phyloP scores from a whole-genome alignment of 2,888 invertebrate genomes.

The Stenchaetothrips biformis region DNA sequence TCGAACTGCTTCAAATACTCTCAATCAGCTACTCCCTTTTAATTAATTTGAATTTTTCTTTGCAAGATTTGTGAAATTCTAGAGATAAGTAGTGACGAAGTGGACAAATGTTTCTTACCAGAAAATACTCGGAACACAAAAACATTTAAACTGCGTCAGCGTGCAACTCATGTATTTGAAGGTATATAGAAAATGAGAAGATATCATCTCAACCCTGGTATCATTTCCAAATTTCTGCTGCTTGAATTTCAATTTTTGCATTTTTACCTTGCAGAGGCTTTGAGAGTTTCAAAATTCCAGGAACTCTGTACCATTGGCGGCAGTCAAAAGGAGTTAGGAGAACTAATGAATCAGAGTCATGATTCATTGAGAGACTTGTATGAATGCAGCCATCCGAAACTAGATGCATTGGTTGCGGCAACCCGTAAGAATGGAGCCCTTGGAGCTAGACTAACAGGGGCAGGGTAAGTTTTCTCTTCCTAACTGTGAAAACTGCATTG shows the following conservation, averaged over 20 bases:
- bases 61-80: conserved; percentile 51
- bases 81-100: conserved; percentile 54
- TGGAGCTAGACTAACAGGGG: conserved; percentile 93
- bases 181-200: conserved; percentile 44
- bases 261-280: conserved; percentile 63
- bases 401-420: conserved; percentile 75
- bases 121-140: conserved; percentile 58
- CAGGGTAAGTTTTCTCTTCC: conserved; percentile 58
- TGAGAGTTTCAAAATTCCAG: conserved; percentile 74
- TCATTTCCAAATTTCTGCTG: conserved; percentile 20
- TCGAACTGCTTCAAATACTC: conserved; percentile 24
- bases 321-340: conserved; percentile 56
- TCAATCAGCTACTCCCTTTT: too few species aligned
- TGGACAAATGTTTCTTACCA: conserved; percentile 62
- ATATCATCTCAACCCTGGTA: conserved; percentile 25
- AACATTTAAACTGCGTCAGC: conserved; percentile 72
- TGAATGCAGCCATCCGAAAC: conserved; percentile 86
- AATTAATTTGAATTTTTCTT: conserved; percentile 27
- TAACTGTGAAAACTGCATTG: background rate
- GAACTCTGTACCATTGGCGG: conserved; percentile 51
- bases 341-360: conserved; percentile 86
- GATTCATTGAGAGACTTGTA: conserved; percentile 76
- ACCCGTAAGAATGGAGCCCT: conserved; percentile 62
- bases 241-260: conserved; percentile 29
- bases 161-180: conserved; percentile 84